Conservation (phyloP, 2,888 invertebrate species). For the Tholera decimalis region DNA sequence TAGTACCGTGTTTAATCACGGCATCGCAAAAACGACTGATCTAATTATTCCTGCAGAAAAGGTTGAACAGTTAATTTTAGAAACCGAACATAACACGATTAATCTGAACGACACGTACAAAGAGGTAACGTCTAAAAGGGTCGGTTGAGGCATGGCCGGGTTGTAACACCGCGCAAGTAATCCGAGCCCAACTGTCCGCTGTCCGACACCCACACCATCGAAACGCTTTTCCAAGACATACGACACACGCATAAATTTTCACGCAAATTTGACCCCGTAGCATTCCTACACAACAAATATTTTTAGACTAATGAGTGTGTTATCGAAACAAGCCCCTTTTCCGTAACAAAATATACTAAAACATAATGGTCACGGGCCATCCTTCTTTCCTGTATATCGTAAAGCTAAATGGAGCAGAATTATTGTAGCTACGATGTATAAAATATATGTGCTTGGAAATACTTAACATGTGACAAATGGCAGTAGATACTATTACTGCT, state of each 20-base stretch:
- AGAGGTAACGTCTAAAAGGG: slow-evolving; percentile 63
- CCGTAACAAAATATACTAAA: slow-evolving; percentile 19
- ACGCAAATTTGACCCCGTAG: slow-evolving; percentile 78
- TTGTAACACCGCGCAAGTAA: slow-evolving; percentile 64
- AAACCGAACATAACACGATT: slow-evolving; percentile 38
- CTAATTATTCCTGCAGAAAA: slow-evolving; percentile 31
- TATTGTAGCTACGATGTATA: slow-evolving; percentile 39
- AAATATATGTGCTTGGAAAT: slow-evolving; percentile 40
- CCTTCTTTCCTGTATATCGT: slow-evolving; percentile 28
- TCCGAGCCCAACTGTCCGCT: slow-evolving; percentile 61
- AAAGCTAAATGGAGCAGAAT: slow-evolving; percentile 47
- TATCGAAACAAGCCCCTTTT: slow-evolving; percentile 48
- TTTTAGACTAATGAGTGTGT: slow-evolving; percentile 71
- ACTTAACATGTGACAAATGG: slow-evolving; percentile 52
- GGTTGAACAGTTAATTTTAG: slow-evolving; percentile 33
- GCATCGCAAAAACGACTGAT: slow-evolving; percentile 12
- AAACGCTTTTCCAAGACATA: slow-evolving; percentile 78
- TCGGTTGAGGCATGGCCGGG: slow-evolving; percentile 52
- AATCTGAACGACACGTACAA: slow-evolving; percentile 53
- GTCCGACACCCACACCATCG: slow-evolving; percentile 67
- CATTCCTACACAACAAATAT: slow-evolving; percentile 69
- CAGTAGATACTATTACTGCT: slow-evolving; percentile 33
- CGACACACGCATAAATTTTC: slow-evolving; percentile 83
- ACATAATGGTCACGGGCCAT: slow-evolving; percentile 27
- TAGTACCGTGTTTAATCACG: not conserved